Evolutionary conservation across 2,797 vertebrate species (phyloP).

Genomic region (Remorina albescens): DNA sequence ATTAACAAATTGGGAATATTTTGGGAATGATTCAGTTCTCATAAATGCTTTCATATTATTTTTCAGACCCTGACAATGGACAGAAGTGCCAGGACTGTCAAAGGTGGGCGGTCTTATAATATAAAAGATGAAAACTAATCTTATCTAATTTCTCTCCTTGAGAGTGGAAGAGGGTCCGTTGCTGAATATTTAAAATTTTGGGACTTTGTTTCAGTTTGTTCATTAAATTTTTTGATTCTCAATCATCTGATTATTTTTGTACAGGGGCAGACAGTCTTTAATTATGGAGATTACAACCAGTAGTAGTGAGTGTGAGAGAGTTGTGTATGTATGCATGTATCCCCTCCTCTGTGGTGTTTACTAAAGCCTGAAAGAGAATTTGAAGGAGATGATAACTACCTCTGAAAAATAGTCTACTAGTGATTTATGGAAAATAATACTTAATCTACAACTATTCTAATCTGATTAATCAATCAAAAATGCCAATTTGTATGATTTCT

Average conservation of each 20-base stretch:
- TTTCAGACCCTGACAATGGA: neutral
- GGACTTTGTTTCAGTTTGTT: neutral
- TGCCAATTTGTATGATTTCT: neutral
- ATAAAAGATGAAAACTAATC: neutral
- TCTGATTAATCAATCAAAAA: too few relatives aligned
- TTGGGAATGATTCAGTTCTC: neutral
- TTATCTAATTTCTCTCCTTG: neutral
- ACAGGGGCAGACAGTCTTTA: neutral
- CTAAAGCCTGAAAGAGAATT: too few relatives aligned
- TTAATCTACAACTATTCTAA: neutral
- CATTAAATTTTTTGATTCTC: neutral
- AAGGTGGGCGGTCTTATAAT: conserved; percentile 40
- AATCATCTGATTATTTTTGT: neutral
- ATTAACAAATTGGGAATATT: too few relatives aligned
- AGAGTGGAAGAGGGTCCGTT: neutral
- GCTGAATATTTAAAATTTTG: neutral
- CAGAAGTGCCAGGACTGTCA: conserved; percentile 5
- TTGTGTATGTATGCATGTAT: neutral
- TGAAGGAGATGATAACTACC: too few relatives aligned
- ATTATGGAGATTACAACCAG: neutral
- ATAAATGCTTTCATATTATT: neutral
- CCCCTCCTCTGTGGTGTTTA: neutral
- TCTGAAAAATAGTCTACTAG: neutral
- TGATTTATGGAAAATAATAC: neutral
- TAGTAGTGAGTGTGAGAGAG: neutral